These are phyloP conservation scores for Drosophila orosa DNA, from an alignment of 1,140 invertebrate species.

Conservation along the genomic window DNA sequence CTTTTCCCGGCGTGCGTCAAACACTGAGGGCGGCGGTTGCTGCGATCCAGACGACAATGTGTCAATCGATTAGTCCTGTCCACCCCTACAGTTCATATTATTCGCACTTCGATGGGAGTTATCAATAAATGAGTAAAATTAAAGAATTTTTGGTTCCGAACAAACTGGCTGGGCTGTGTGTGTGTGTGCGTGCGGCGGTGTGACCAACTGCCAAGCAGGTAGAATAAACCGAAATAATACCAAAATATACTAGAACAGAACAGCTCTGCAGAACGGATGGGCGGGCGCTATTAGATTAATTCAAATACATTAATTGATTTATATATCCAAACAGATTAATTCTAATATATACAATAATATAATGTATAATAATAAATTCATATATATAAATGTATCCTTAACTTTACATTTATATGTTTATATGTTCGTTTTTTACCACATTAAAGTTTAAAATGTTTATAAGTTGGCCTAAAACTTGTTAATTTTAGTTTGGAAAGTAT, in stretches of 20 bases:
- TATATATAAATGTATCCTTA: too few relatives aligned
- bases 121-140: slow-evolving; percentile 5
- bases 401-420: too few relatives aligned
- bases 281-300: background rate
- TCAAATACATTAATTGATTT: background rate
- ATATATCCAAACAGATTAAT: background rate
- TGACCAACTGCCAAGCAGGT: background rate
- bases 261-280: background rate
- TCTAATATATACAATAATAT: too few relatives aligned
- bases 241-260: background rate
- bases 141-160: background rate
- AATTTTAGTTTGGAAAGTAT: too few relatives aligned
- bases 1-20: slow-evolving; percentile 5
- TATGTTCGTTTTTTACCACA: too few relatives aligned
- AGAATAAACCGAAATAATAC: background rate
- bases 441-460: too few relatives aligned
- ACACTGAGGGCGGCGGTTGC: slow-evolving; percentile 1
- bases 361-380: too few relatives aligned
- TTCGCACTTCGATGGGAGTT: slow-evolving; percentile 21
- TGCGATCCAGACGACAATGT: slow-evolving; percentile 14
- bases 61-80: slow-evolving; percentile 37
- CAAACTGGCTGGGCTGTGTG: background rate
- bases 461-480: too few relatives aligned
- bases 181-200: slow-evolving; percentile 1
- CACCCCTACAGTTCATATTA: slow-evolving; percentile 13